These are phyloP conservation scores for Acromyrmex heyeri DNA, from an alignment of 1,140 invertebrate genomes.

Conservation along the genomic window DNA sequence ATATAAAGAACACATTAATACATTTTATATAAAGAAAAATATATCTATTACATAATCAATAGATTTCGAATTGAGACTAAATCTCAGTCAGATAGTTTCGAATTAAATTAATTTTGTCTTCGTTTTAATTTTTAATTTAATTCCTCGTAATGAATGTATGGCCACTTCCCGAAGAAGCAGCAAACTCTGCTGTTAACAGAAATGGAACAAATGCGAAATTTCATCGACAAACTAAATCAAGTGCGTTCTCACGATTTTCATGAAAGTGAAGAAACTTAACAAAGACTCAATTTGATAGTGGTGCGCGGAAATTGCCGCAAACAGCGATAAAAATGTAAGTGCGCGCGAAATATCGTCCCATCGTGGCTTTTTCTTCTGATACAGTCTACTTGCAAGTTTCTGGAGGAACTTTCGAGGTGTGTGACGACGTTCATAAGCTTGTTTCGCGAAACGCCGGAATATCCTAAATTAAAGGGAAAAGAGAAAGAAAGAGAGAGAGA, in stretches of 20 bases:
- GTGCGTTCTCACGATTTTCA: not conserved
- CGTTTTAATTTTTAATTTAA: not conserved
- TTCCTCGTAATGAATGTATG: not conserved
- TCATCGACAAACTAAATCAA: not conserved
- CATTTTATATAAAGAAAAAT: not conserved
- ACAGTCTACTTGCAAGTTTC: not conserved
- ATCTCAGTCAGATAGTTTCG: not conserved
- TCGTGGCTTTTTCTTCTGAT: not conserved
- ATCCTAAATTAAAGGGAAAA: slow-evolving; percentile 15
- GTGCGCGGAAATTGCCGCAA: slow-evolving; percentile 5
- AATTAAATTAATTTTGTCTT: slow-evolving; percentile 9
- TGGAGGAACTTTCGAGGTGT: not conserved
- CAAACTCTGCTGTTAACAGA: not conserved
- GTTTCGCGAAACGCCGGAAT: slow-evolving; percentile 1
- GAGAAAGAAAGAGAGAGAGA: not conserved
- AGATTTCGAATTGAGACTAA: not conserved
- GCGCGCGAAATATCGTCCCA: not conserved
- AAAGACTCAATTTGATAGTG: not conserved
- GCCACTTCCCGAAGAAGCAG: not conserved
- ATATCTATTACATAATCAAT: not conserved
- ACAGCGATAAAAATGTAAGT: slow-evolving; percentile 17
- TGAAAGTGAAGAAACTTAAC: not conserved
- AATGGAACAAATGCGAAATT: slow-evolving; percentile 12
- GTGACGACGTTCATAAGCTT: not conserved
- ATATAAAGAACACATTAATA: not conserved